Percentiles rank a stretch among this genome's conserved stretches.
Evolutionary conservation across 2,113 vertebrate genomes (phyloP).

Genomic region (Speoplatyrhinus poulsoni): DNA sequence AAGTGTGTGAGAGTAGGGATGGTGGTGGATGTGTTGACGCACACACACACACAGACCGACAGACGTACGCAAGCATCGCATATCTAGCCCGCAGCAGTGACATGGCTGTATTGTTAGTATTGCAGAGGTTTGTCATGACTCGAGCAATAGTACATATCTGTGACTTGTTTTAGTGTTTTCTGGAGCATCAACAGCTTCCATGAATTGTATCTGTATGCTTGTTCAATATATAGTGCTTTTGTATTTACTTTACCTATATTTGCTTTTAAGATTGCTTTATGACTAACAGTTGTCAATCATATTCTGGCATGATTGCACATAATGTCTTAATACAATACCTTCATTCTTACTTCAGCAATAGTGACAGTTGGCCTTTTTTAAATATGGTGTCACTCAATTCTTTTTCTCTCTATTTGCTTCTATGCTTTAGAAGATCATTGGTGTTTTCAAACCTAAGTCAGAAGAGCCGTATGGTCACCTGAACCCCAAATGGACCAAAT

Average conservation of each 20-base stretch:
- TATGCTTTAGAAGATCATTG: conserved; percentile 84
- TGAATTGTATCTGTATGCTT: no score
- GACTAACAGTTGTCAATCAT: no score
- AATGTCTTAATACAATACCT: neutral
- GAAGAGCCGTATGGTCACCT: conserved; percentile 98
- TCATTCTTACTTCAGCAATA: neutral
- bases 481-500: conserved; percentile 99
- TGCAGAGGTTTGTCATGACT: no score
- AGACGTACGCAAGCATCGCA: no score
- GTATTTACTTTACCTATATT: neutral
- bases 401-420: neutral
- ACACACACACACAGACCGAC: no score
- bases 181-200: neutral
- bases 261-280: neutral
- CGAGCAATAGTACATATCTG: no score
- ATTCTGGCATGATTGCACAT: neutral
- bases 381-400: neutral
- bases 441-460: conserved; percentile 98
- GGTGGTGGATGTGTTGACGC: no score
- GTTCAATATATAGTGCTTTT: no score
- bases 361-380: neutral
- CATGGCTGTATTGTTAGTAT: no score
- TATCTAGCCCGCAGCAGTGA: no score
- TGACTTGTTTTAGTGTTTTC: neutral
- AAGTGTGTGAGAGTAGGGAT: neutral